Conservation (phyloP, 2,797 vertebrate species). For the Brachyrhaphis roseni region DNA sequence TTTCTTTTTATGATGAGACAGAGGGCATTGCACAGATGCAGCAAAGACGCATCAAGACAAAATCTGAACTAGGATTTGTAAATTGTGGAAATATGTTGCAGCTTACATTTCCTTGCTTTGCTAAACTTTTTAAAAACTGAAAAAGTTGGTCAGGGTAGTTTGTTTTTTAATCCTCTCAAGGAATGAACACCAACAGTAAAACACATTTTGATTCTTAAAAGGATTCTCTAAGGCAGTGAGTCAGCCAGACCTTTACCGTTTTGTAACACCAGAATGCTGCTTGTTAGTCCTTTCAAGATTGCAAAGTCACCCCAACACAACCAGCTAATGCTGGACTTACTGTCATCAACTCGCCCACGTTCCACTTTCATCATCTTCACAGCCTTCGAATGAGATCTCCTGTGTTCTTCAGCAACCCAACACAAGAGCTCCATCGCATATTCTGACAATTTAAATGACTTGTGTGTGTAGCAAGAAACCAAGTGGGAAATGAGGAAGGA, state of each 20-base stretch:
- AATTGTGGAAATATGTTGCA: background rate
- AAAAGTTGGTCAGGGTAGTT: too few relatives aligned
- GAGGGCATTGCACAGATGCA: background rate
- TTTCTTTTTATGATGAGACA: background rate
- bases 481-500: slow-evolving; percentile 14
- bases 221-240: too few relatives aligned
- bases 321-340: slow-evolving; percentile 33
- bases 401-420: slow-evolving; percentile 1
- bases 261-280: slow-evolving; percentile 21
- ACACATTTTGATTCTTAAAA: too few relatives aligned
- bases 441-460: slow-evolving; percentile 25
- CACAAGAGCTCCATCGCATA: slow-evolving; percentile 8
- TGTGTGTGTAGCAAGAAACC: slow-evolving; percentile 7
- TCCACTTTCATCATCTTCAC: slow-evolving; percentile 25
- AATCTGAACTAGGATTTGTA: background rate
- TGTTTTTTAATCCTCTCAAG: too few relatives aligned
- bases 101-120: background rate
- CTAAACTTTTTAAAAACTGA: too few relatives aligned
- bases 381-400: slow-evolving; percentile 26
- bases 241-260: too few relatives aligned
- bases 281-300: slow-evolving; percentile 26
- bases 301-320: slow-evolving; percentile 10
- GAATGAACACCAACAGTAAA: too few relatives aligned
- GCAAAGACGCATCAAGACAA: background rate
- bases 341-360: slow-evolving; percentile 36